phyloP scores from a whole-genome alignment of 1,140 invertebrate genomes.

The Conopomorpha cramerella region DNA sequence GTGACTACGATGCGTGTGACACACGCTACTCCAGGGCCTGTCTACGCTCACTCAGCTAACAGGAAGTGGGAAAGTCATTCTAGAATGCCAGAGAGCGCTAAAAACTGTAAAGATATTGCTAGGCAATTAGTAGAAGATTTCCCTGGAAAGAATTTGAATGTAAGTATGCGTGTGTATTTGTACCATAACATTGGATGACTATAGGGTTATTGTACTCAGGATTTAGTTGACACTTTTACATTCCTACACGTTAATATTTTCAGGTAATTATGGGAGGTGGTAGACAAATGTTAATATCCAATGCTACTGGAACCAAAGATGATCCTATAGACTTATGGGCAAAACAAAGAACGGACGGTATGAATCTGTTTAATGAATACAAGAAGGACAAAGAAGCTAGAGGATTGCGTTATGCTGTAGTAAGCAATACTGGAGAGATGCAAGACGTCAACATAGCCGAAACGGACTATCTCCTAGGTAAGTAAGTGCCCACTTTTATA shows the following conservation, averaged over 20 bases:
- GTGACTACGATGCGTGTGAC: slow-evolving; percentile 91
- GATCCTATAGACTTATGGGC: slow-evolving; percentile 72
- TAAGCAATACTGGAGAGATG: slow-evolving; percentile 70
- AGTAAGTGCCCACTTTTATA: too few species aligned
- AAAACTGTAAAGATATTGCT: slow-evolving; percentile 74
- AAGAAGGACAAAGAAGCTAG: slow-evolving; percentile 61
- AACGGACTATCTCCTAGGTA: slow-evolving; percentile 75
- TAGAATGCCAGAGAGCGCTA: slow-evolving; percentile 52
- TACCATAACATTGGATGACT: too few species aligned
- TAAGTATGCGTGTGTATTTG: too few species aligned
- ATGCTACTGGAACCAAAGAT: slow-evolving; percentile 41
- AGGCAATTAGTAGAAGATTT: slow-evolving; percentile 74
- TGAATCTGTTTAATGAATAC: slow-evolving; percentile 75
- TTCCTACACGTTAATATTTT: too few species aligned
- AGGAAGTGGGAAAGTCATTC: slow-evolving; percentile 79
- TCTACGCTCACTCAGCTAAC: slow-evolving; percentile 79
- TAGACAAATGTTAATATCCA: slow-evolving; percentile 70
- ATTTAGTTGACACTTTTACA: too few species aligned
- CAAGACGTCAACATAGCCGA: slow-evolving; percentile 61
- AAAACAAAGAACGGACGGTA: slow-evolving; percentile 70
- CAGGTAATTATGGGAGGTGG: slow-evolving; percentile 89
- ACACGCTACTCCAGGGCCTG: slow-evolving; percentile 86
- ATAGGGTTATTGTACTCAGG: too few species aligned
- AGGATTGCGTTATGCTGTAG: slow-evolving; percentile 58
- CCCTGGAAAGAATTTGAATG: slow-evolving; percentile 77